Evolutionary conservation across 2,888 invertebrate genomes (phyloP).

Genomic region (Thyatira batis): DNA sequence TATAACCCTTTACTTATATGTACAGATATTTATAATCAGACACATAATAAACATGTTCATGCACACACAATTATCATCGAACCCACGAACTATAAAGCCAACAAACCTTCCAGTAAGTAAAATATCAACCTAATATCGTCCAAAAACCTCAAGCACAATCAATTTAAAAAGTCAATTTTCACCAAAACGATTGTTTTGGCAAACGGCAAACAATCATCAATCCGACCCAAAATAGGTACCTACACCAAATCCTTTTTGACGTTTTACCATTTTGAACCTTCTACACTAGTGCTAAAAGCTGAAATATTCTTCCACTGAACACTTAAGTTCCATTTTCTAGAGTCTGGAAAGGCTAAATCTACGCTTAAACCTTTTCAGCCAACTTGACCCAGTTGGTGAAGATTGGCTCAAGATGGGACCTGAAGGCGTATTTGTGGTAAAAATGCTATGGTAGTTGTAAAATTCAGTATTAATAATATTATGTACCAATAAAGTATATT

Average conservation of each 20-base stretch:
- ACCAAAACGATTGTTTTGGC: neutral
- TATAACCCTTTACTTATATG: too few relatives aligned
- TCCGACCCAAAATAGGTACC: neutral
- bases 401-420: slow-evolving; percentile 28
- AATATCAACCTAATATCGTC: too few relatives aligned
- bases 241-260: neutral
- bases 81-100: too few relatives aligned
- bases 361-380: slow-evolving; percentile 71
- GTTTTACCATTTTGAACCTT: neutral
- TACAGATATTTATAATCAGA: too few relatives aligned
- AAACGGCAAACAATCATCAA: neutral
- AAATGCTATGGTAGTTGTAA: too few relatives aligned
- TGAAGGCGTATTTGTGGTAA: slow-evolving; percentile 1
- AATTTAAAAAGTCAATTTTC: too few relatives aligned
- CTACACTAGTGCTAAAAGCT: slow-evolving; percentile 27
- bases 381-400: slow-evolving; percentile 65
- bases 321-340: slow-evolving; percentile 67
- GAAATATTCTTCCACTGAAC: slow-evolving; percentile 55
- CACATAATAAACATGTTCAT: too few relatives aligned
- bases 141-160: too few relatives aligned
- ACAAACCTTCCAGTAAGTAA: too few relatives aligned
- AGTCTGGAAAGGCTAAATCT: slow-evolving; percentile 66
- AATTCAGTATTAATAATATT: too few relatives aligned
- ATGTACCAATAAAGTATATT: too few relatives aligned
- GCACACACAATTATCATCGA: too few relatives aligned